Percentiles rank a stretch among this genome's conserved stretches.
These are phyloP conservation scores for Syngnathus floridae DNA, from an alignment of 2,113 vertebrate genomes.

Conservation along the genomic window DNA sequence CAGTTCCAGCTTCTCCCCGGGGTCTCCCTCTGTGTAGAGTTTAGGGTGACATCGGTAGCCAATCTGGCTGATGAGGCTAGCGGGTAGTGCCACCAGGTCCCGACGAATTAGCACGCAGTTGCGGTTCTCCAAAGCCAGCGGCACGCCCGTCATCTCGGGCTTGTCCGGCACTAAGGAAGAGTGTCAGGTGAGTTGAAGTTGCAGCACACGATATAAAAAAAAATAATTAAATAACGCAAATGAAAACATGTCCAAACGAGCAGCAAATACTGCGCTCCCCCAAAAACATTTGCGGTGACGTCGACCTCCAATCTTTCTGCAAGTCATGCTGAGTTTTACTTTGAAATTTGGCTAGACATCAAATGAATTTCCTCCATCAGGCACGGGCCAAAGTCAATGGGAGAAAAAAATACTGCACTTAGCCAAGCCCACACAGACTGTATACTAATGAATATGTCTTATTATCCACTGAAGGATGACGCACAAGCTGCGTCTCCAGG, in stretches of 20 bases:
- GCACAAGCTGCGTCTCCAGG: not conserved
- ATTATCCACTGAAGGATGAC: constrained; percentile 9
- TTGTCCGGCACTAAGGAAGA: constrained; percentile 74
- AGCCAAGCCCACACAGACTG: constrained; percentile 19
- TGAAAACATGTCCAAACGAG: constrained; percentile 25
- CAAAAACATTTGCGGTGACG: constrained; percentile 12
- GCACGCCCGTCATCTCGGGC: constrained; percentile 74
- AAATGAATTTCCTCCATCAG: constrained; percentile 26
- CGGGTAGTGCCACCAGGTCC: constrained; percentile 91
- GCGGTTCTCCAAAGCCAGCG: constrained; percentile 82
- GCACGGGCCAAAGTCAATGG: constrained; percentile 22
- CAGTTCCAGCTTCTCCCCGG: constrained; percentile 94
- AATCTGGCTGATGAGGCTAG: constrained; percentile 96
- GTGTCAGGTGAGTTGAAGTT: not conserved
- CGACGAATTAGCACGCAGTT: constrained; percentile 93
- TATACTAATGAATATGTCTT: not conserved
- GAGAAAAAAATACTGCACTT: constrained; percentile 26
- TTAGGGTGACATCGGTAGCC: constrained; percentile 98
- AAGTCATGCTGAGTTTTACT: constrained; percentile 41
- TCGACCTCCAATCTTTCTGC: constrained; percentile 37
- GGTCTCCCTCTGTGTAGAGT: constrained; percentile 96
- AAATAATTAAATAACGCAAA: constrained; percentile 40
- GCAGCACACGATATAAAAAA: constrained; percentile 19
- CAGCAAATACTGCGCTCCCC: not conserved
- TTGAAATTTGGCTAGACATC: constrained; percentile 28